Conservation (phyloP, 2,113 vertebrate genomes). For the Calyptommatus sinebrachiatus region DNA sequence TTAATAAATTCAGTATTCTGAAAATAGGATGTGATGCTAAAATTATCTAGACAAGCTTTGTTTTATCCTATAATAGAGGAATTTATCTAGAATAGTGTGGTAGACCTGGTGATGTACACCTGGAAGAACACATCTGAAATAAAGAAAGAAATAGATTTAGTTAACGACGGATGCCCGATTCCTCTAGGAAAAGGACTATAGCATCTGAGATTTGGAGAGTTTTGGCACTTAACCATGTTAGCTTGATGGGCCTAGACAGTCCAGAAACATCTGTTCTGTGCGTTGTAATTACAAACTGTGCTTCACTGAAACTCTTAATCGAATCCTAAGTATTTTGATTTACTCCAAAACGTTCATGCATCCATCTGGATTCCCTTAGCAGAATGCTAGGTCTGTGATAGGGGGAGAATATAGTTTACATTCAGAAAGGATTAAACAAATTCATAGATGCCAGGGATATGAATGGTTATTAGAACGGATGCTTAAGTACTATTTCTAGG, state of each 20-base stretch:
- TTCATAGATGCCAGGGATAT: too few relatives aligned
- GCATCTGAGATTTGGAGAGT: background rate
- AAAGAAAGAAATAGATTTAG: background rate
- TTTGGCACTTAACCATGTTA: background rate
- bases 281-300: background rate
- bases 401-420: background rate
- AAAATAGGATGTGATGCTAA: background rate
- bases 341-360: background rate
- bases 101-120: background rate
- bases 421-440: too few relatives aligned
- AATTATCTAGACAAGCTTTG: background rate
- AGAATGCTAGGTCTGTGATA: background rate
- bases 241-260: background rate
- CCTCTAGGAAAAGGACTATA: background rate
- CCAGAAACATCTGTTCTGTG: conserved; percentile 12
- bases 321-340: background rate
- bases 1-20: conserved; percentile 28
- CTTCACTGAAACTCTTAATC: background rate
- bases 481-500: too few relatives aligned
- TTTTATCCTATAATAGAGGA: background rate
- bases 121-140: background rate
- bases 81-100: background rate
- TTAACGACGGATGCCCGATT: background rate
- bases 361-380: background rate
- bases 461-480: too few relatives aligned